A percentile compares a stretch with the other conserved stretches of the same genome.
Conservation (phyloP, 2,888 invertebrate genomes). For the Cylindroiulus punctatus region DNA sequence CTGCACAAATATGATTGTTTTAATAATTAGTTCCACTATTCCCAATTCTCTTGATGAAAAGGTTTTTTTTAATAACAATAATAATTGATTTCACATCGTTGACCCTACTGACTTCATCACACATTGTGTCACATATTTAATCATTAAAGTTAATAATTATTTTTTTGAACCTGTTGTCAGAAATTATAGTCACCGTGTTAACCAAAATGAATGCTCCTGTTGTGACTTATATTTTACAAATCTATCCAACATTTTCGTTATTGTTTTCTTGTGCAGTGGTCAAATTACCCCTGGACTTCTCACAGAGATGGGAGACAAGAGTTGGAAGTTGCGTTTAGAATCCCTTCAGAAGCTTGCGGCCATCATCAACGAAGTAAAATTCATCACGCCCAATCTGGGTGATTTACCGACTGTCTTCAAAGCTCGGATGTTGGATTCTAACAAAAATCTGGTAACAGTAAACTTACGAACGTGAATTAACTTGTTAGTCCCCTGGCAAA, state of each 20-base stretch:
- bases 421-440: conserved; percentile 84
- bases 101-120: too few species aligned
- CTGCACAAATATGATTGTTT: too few species aligned
- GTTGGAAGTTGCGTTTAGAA: conserved; percentile 89
- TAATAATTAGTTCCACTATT: too few species aligned
- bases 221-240: too few species aligned
- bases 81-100: too few species aligned
- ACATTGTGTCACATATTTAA: too few species aligned
- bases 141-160: too few species aligned
- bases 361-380: conserved; percentile 79
- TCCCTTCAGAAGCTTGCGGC: conserved; percentile 77
- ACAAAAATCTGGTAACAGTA: conserved; percentile 78
- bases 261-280: conserved; percentile 66
- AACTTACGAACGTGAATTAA: neutral
- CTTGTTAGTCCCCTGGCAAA: neutral
- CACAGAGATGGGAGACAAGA: conserved; percentile 85
- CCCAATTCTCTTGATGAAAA: too few species aligned
- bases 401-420: conserved; percentile 84
- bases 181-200: too few species aligned
- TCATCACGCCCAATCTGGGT: conserved; percentile 84
- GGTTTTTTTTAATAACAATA: too few species aligned
- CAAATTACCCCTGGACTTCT: conserved; percentile 84
- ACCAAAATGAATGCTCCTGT: too few species aligned
- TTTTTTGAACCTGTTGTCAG: too few species aligned
- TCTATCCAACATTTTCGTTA: neutral